These are phyloP conservation scores for Dioctria rufipes DNA, from an alignment of 2,888 invertebrate genomes.

Conservation along the genomic window DNA sequence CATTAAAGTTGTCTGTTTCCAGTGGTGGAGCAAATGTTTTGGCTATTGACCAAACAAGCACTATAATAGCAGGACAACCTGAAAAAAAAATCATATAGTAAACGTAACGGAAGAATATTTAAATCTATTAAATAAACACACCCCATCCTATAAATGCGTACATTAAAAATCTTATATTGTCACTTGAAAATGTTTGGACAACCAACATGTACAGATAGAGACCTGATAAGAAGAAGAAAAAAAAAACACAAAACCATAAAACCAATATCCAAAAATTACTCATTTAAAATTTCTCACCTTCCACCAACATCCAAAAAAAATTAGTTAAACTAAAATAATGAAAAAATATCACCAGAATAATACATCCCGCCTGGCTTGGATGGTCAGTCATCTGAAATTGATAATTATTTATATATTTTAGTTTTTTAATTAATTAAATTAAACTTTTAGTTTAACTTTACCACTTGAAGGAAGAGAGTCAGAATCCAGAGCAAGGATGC, in stretches of 20 bases:
- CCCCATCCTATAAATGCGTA: constrained; percentile 91
- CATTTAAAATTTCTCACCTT: constrained; percentile 76
- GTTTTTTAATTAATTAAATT: no score
- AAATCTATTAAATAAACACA: constrained; percentile 72
- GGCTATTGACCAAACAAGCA: constrained; percentile 68
- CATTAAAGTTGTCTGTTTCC: constrained; percentile 68
- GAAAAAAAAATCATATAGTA: constrained; percentile 26
- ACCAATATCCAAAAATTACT: neutral
- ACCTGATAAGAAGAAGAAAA: constrained; percentile 73
- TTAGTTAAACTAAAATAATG: constrained; percentile 95
- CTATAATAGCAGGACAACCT: constrained; percentile 68
- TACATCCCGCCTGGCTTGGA: constrained; percentile 72
- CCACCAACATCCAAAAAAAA: constrained; percentile 99
- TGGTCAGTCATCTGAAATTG: constrained; percentile 75
- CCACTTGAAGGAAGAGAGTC: constrained; percentile 83
- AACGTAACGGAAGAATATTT: neutral
- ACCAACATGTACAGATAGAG: constrained; percentile 89
- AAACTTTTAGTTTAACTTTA: constrained; percentile 55
- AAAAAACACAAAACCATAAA: constrained; percentile 43
- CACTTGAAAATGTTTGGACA: constrained; percentile 88
- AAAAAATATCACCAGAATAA: constrained; percentile 83
- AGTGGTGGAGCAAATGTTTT: constrained; percentile 67
- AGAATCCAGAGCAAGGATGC: constrained; percentile 92
- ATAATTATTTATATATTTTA: neutral
- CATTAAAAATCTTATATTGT: constrained; percentile 85